Base-by-base conservation (phyloP, 1,140 invertebrate species). In the Chironomus striatipennis region DNA sequence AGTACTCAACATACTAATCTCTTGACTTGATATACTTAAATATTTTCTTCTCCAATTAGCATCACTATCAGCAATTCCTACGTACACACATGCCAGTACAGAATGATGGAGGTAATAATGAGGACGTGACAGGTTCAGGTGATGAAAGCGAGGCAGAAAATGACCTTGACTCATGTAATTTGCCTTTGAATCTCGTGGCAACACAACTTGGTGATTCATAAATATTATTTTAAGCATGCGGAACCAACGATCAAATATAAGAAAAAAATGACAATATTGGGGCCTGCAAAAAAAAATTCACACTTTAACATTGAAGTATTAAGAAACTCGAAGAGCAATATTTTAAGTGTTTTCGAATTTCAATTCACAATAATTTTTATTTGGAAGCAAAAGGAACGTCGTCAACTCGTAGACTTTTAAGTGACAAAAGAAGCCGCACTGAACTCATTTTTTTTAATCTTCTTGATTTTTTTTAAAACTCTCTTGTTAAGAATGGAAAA, bases 101-200 rank as follows among this genome's bases (percentile, higher is more conserved):
- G n/a, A 42, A 73, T 18, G 47, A 73, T 42, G 21, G 7, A 6
- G 43, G 17, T 24, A 73, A 24, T n/a, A 17, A 57, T 12, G 75
- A 74, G 72, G 67, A 74, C 34, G 18, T 21, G 21, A 42, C 15
- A 20, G 65, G 9, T 20, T 70, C 65, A 34, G 42, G 43, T 64
- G 21, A 43, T 20, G 42, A 47, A 15, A 74, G 24, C 47, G 65
- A 57, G 8, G 15, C 64, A 17, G 72, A 75, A 73, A 73, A 75
- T 73, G 75, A 75, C 42, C 18, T 72, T 24, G 75, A 74, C 18
- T 47, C 73, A 17, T 74, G 57, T 34, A 75, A 74, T 74, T 34
- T 75, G 70, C 75, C 75, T 57, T 43, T 75, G 21, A 75, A 75
- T 75, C 73, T 75, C 20, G 75, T 74, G 9, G 20, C 75, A 34